phyloP scores from a whole-genome alignment of 1,140 invertebrate species.

The Tetranychus cinnabarinus region DNA sequence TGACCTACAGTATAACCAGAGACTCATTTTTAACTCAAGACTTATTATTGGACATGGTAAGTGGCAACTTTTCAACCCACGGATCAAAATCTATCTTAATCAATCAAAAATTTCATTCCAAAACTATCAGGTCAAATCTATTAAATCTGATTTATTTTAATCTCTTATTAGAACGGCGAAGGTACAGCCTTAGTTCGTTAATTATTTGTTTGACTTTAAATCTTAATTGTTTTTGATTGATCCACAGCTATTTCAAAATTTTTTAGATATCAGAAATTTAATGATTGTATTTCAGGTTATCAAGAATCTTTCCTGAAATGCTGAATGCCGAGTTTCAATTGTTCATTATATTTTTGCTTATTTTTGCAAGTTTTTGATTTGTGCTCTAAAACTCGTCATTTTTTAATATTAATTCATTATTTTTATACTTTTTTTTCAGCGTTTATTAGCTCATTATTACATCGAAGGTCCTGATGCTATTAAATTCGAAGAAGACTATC shows the following conservation, averaged over 20 bases:
- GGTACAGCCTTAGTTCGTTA: background rate
- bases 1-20: conserved; percentile 56
- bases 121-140: background rate
- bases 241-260: no score
- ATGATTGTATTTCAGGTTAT: no score
- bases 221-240: background rate
- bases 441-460: conserved; percentile 61
- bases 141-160: conserved; percentile 11
- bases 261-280: no score
- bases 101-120: background rate
- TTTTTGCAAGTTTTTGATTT: no score
- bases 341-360: no score
- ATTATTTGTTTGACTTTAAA: background rate
- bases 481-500: conserved; percentile 42
- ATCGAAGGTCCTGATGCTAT: conserved; percentile 46
- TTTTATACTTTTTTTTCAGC: conserved; percentile 23
- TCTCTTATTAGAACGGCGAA: background rate
- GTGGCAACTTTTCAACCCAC: background rate
- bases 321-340: no score
- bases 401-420: background rate
- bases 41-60: conserved; percentile 49
- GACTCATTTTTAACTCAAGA: conserved; percentile 57
- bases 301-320: no score
- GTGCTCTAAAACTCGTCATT: no score
- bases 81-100: no score